Conservation (phyloP, 2,113 vertebrate genomes). For the Mustelus asterias region DNA sequence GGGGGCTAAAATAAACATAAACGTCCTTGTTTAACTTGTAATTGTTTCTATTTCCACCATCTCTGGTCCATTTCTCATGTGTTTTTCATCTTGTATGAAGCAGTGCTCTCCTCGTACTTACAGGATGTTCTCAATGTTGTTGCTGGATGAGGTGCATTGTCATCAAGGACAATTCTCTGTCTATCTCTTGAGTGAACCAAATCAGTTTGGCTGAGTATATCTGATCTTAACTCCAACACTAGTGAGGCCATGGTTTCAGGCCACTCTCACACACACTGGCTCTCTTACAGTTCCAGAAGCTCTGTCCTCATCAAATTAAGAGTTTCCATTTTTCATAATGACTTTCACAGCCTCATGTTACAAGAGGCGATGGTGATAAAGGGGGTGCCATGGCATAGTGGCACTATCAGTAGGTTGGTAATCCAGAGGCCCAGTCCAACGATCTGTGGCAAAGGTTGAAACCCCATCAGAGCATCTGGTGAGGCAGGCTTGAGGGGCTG, state of each 20-base stretch:
- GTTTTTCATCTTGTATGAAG: not conserved
- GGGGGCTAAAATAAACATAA: not conserved
- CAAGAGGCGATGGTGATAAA: no score
- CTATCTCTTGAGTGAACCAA: not conserved
- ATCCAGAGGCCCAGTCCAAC: no score
- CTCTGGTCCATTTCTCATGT: not conserved
- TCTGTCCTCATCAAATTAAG: not conserved
- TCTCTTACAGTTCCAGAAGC: not conserved
- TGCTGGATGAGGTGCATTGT: not conserved
- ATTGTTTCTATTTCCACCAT: constrained; percentile 15
- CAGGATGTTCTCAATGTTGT: not conserved
- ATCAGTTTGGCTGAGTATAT: not conserved
- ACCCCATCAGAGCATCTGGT: no score
- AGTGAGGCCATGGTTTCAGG: not conserved
- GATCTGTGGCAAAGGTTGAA: no score
- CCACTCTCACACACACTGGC: not conserved
- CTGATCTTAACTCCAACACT: not conserved
- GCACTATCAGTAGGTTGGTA: no score
- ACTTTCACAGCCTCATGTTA: not conserved
- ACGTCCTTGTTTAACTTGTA: constrained; percentile 12
- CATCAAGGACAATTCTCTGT: not conserved
- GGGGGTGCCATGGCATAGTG: no score
- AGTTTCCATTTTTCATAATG: not conserved
- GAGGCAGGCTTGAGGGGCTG: no score
- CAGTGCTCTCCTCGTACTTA: not conserved